Percentiles rank a stretch among this genome's conserved stretches.
Conservation (phyloP, 2,113 vertebrate genomes). For the Bujurquina vittata region DNA sequence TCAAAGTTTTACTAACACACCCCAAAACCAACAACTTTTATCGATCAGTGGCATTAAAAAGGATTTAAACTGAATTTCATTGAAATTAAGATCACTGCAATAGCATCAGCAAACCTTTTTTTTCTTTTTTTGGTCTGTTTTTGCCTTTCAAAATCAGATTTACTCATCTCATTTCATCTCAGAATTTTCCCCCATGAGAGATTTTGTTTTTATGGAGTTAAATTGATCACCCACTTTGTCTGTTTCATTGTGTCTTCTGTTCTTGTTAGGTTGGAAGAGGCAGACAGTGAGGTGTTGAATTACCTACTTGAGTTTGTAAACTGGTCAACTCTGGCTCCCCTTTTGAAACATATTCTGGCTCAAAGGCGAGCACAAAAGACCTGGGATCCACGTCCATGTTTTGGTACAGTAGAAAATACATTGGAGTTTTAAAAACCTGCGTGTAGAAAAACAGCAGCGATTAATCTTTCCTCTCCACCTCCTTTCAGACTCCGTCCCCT, state of each 20-base stretch:
- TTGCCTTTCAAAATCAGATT: not conserved
- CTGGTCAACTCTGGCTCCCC: conserved; percentile 82
- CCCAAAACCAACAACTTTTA: not conserved
- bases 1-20: not conserved
- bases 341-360: conserved; percentile 76
- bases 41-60: not conserved
- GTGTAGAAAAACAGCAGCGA: not conserved
- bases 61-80: not conserved
- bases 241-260: not conserved
- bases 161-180: not conserved
- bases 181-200: not conserved
- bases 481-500: conserved; percentile 66
- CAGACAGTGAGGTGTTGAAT: conserved; percentile 76
- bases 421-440: not conserved
- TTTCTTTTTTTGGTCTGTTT: not conserved
- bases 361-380: conserved; percentile 67
- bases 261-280: conserved; percentile 77
- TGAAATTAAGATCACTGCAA: not conserved
- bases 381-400: conserved; percentile 73
- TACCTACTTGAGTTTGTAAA: conserved; percentile 88
- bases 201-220: not conserved
- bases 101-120: not conserved
- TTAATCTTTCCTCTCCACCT: not conserved
- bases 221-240: not conserved
- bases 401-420: conserved; percentile 75